Conservation (phyloP, 2,113 vertebrate species). For the Speoplatyrhinus poulsoni region DNA sequence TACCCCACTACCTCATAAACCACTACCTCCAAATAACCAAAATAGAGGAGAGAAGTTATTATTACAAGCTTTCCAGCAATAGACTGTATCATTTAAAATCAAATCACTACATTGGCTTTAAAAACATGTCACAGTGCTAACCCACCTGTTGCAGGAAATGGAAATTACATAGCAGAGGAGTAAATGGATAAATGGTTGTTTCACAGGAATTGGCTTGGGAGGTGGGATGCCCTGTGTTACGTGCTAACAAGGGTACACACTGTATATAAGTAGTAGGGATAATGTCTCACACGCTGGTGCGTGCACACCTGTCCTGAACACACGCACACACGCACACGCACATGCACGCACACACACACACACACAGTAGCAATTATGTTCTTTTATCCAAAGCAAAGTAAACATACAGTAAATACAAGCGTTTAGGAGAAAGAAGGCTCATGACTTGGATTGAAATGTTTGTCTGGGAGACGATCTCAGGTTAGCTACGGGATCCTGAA, state of each 20-base stretch:
- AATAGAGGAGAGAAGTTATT: slow-evolving; percentile 23
- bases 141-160: slow-evolving; percentile 61
- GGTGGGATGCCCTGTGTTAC: not conserved
- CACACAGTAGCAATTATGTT: slow-evolving; percentile 1
- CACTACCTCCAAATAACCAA: slow-evolving; percentile 29
- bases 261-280: not conserved
- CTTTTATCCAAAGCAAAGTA: not conserved
- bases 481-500: too few relatives aligned
- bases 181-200: slow-evolving; percentile 33
- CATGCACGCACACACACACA: not conserved
- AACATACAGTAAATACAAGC: not conserved
- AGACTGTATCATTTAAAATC: slow-evolving; percentile 35
- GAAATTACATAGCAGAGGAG: slow-evolving; percentile 45
- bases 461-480: too few relatives aligned
- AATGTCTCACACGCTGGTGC: not conserved
- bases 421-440: too few relatives aligned
- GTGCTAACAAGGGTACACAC: not conserved
- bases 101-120: slow-evolving; percentile 52
- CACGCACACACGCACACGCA: not conserved
- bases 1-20: slow-evolving; percentile 7
- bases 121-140: slow-evolving; percentile 38
- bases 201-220: slow-evolving; percentile 17
- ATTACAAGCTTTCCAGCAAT: slow-evolving; percentile 31
- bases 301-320: not conserved
- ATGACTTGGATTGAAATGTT: too few relatives aligned